phyloP scores from a whole-genome alignment of 2,888 invertebrate species.

The Dioctria rufipes region DNA sequence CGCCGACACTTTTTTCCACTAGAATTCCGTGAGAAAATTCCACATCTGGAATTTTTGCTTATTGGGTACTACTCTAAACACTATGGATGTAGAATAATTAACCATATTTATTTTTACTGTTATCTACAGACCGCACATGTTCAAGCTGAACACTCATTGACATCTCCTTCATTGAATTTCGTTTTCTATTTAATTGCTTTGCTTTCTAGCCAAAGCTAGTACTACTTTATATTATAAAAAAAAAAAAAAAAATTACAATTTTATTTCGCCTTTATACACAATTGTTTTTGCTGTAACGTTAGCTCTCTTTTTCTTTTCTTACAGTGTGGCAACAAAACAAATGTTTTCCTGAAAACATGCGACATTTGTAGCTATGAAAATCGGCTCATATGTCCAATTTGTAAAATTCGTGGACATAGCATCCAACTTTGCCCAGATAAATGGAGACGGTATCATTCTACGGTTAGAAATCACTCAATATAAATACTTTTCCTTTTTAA shows the following conservation, averaged over 20 bases:
- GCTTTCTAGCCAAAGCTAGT: background rate
- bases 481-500: conserved; percentile 15
- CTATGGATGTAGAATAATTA: too few species aligned
- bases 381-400: conserved; percentile 74
- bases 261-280: background rate
- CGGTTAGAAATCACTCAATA: conserved; percentile 72
- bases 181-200: background rate
- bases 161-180: too few species aligned
- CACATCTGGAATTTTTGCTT: too few species aligned
- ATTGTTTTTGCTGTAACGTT: too few species aligned
- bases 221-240: too few species aligned
- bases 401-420: conserved; percentile 77
- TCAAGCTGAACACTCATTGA: too few species aligned
- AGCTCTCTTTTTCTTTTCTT: conserved; percentile 62
- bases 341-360: conserved; percentile 75
- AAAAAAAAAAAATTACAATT: background rate
- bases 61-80: too few species aligned
- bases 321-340: conserved; percentile 79
- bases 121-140: too few species aligned
- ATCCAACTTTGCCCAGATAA: conserved; percentile 78
- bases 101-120: too few species aligned
- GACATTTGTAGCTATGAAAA: conserved; percentile 74
- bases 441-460: conserved; percentile 84
- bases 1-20: too few species aligned
- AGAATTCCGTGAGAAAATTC: too few species aligned